These are phyloP conservation scores for Betta splendens DNA, from an alignment of 2,797 vertebrate species.

Conservation along the genomic window DNA sequence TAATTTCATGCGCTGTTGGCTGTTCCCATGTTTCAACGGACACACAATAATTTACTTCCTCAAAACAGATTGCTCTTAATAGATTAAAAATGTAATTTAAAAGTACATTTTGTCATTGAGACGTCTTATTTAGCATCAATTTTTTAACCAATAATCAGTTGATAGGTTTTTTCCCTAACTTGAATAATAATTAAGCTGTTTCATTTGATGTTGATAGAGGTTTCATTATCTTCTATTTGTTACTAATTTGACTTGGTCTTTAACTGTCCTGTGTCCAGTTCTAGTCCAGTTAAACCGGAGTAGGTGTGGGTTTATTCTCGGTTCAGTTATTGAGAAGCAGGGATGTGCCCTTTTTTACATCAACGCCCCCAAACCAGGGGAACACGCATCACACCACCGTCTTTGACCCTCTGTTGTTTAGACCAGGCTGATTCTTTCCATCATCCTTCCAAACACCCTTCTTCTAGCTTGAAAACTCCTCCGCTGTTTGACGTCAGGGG, in stretches of 20 bases:
- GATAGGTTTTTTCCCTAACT: not conserved
- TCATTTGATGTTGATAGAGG: not conserved
- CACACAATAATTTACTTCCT: not conserved
- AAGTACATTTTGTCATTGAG: not conserved
- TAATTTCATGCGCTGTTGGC: slow-evolving; percentile 1
- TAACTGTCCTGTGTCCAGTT: not conserved
- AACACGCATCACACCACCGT: not conserved
- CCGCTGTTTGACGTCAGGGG: slow-evolving; percentile 14
- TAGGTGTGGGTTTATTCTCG: not conserved
- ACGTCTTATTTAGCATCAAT: not conserved
- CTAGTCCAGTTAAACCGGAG: not conserved
- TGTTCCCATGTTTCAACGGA: not conserved
- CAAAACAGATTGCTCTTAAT: not conserved
- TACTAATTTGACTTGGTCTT: not conserved
- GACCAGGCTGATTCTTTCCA: slow-evolving; percentile 1
- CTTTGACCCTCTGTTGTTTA: slow-evolving; percentile 9
- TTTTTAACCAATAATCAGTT: slow-evolving; percentile 5
- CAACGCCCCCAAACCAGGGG: not conserved
- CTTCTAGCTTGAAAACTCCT: slow-evolving; percentile 20
- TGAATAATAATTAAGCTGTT: not conserved
- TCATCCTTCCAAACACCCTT: not conserved
- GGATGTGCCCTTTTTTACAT: no score
- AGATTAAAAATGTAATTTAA: not conserved
- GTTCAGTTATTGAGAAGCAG: not conserved
- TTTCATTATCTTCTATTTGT: not conserved